Evolutionary conservation across 2,888 invertebrate species (phyloP).

Genomic region (Disparrhopalites patrizii): DNA sequence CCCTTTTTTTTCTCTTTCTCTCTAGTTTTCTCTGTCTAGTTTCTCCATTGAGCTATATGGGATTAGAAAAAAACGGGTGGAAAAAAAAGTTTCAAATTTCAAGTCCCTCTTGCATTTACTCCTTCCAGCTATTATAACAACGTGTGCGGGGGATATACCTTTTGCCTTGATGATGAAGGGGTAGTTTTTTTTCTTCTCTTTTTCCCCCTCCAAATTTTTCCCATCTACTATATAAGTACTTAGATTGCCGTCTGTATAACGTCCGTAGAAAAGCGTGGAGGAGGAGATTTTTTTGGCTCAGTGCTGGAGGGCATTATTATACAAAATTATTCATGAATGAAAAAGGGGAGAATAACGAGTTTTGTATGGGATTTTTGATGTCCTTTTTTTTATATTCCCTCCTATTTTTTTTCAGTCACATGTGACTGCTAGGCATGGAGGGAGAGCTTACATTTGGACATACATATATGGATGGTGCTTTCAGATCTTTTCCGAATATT

Average conservation of each 20-base stretch:
- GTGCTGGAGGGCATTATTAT: conserved; percentile 44
- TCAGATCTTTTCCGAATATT: no score
- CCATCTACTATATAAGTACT: no score
- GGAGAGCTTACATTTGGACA: no score
- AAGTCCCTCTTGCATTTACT: conserved; percentile 22
- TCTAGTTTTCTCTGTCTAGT: no score
- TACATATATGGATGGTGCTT: no score
- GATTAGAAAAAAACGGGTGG: no score
- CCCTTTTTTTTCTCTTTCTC: no score
- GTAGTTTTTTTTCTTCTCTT: conserved; percentile 11
- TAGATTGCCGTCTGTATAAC: no score
- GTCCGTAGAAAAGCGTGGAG: neutral
- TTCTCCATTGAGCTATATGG: no score
- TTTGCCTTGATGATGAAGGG: conserved; percentile 20
- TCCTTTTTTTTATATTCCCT: conserved; percentile 32
- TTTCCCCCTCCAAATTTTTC: neutral
- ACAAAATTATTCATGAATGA: conserved; percentile 48
- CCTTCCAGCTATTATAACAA: neutral
- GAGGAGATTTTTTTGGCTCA: neutral
- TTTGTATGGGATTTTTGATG: conserved; percentile 44
- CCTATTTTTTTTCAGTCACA: no score
- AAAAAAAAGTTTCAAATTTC: conserved; percentile 25
- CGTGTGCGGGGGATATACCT: no score
- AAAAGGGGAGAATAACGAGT: conserved; percentile 46
- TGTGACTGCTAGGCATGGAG: no score